phyloP scores from a whole-genome alignment of 2,113 vertebrate species.

The Lycaon pictus region DNA sequence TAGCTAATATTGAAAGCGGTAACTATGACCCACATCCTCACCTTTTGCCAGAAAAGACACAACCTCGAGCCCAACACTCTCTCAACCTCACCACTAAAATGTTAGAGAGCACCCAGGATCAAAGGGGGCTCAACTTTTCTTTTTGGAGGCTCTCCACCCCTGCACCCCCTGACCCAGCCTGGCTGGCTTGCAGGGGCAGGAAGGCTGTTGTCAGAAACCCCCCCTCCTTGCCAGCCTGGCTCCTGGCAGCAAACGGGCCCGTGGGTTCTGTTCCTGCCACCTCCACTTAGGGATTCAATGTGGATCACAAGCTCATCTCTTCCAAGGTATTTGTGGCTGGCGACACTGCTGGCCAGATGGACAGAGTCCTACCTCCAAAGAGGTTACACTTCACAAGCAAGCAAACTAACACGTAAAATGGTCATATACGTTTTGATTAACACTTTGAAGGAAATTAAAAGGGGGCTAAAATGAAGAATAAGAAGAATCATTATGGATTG shows the following conservation, averaged over 20 bases:
- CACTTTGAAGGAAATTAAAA: constrained; percentile 20
- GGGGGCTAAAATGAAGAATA: not conserved
- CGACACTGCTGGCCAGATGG: too few species aligned
- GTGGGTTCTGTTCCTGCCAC: not conserved
- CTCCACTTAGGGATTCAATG: not conserved
- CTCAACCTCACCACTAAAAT: not conserved
- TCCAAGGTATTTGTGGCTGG: not conserved
- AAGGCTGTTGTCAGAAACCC: not conserved
- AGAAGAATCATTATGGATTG: not conserved
- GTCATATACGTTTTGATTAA: not conserved
- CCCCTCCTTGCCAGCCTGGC: not conserved
- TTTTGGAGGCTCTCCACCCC: not conserved
- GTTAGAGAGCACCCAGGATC: fast-evolving
- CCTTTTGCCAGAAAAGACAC: constrained; percentile 5
- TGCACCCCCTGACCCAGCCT: too few species aligned
- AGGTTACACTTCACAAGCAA: not conserved
- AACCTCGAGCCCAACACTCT: not conserved
- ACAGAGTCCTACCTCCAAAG: not conserved
- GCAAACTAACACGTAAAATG: not conserved
- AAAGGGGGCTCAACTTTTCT: not conserved
- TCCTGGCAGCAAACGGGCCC: not conserved
- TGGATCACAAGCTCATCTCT: not conserved
- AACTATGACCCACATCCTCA: not conserved
- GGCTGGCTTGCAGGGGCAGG: not conserved
- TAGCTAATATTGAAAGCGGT: not conserved